Evolutionary conservation across 2,888 invertebrate genomes (phyloP).

Genomic region (Sarcophaga subvicina): DNA sequence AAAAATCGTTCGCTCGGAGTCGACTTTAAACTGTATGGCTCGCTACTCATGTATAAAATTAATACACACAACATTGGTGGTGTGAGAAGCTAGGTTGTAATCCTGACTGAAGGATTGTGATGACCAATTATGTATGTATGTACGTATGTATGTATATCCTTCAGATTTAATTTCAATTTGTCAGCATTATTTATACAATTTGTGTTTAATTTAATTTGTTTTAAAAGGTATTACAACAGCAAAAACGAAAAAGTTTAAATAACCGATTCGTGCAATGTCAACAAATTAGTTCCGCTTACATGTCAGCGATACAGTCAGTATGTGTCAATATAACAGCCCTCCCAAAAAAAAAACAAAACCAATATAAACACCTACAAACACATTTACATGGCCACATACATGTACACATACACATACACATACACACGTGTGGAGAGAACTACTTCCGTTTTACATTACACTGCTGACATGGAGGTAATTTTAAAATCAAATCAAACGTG

Average conservation of each 20-base stretch:
- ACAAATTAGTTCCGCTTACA: constrained; percentile 64
- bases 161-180: neutral
- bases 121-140: no score
- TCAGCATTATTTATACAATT: neutral
- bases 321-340: constrained; percentile 46
- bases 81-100: no score
- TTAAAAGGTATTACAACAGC: neutral
- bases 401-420: neutral
- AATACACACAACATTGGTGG: no score
- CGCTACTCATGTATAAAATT: no score
- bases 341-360: neutral
- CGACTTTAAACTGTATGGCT: no score
- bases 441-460: constrained; percentile 31
- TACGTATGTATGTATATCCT: neutral
- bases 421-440: neutral
- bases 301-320: constrained; percentile 28
- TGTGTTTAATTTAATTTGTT: neutral
- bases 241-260: neutral
- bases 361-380: constrained; percentile 37
- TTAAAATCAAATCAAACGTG: constrained; percentile 79
- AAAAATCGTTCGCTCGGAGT: no score
- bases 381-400: neutral
- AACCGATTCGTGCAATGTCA: constrained; percentile 43
- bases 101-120: no score
- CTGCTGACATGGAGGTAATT: constrained; percentile 76